Base-by-base conservation (phyloP, 1,140 invertebrate species). In the Drosophila obscura region DNA sequence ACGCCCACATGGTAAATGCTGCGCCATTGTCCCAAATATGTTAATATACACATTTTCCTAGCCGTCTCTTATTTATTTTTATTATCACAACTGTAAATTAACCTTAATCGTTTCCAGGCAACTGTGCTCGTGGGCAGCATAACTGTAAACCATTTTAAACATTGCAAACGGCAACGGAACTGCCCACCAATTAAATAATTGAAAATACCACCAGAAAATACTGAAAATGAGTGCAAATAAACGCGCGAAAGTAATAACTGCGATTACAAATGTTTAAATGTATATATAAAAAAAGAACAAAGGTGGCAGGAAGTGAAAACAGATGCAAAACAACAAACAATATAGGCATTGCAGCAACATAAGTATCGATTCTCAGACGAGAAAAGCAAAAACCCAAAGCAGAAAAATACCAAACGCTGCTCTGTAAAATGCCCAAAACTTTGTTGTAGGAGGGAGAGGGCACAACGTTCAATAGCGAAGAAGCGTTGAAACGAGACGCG, bases 351-450 rank as follows among this genome's bases (percentile, higher is more conserved):
- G 19, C 28, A 48, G n/a, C 19, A 5, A 0, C 0, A 31, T 16
- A 44, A 61, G 9, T 39, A 44, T 26, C 11, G 16, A 61, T 39
- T 13, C 3, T 41, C 15, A 0, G 1, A 16, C 16, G 26, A 15
- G 15, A 74, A 60, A 9, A 5, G 16, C 19, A 5, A 48, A 63
- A 41, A 41, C 43, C 19, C 43, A 75, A 72, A 39, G 11, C 13
- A 5, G 35, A 39, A 77, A 87, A 87, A 85, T 85, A 85, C 81
- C 59, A 78, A 57, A 57, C 44, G 19, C 45, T 59, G 51, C 50
- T 35, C 46, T 76, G 73, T 55, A 78, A 87, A 85, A 85, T 87
- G 82, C 82, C 62, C 78, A 77, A 85, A 85, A 76, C 73, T 76
- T 75, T 74, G 53, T 79, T 77, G 77, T 79, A 83, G 31, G 8